Percentiles rank a stretch among this genome's conserved stretches.
phyloP scores from a whole-genome alignment of 2,113 vertebrate species.

The Entomyzon cyanotis region DNA sequence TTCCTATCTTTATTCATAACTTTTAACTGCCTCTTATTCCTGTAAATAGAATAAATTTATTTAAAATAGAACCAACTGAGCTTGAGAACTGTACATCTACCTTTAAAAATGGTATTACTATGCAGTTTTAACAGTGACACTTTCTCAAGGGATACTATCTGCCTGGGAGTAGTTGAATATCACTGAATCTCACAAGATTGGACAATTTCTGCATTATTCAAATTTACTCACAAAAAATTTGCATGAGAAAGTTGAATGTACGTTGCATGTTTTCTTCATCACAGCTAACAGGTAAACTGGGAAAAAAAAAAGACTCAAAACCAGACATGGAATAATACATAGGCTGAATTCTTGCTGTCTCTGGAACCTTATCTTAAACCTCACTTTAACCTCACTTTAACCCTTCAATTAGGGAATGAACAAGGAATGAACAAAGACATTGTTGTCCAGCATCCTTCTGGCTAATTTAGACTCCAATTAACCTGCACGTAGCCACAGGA shows the following conservation, averaged over 20 bases:
- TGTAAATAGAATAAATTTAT: not conserved
- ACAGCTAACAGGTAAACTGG: not conserved
- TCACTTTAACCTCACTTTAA: not conserved
- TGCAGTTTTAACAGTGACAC: not conserved
- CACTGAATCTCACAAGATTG: not conserved
- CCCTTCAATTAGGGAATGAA: not conserved
- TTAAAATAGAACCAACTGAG: not conserved
- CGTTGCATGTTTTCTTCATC: not conserved
- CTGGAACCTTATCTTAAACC: not conserved
- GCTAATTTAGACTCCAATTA: not conserved
- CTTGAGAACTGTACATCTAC: not conserved
- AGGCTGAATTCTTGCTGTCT: not conserved
- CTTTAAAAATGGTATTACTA: not conserved
- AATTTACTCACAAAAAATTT: not conserved
- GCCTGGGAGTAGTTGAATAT: not conserved
- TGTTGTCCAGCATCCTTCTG: not conserved
- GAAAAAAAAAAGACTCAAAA: not conserved
- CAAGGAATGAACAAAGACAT: not conserved
- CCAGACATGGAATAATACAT: not conserved
- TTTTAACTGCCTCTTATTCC: not conserved
- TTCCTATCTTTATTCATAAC: not conserved
- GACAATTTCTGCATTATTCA: not conserved
- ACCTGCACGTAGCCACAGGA: rapidly evolving
- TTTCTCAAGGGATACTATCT: not conserved
- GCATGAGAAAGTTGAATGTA: not conserved